These are phyloP conservation scores for Drosophila nikananu DNA, from an alignment of 1,140 invertebrate genomes.

Conservation along the genomic window DNA sequence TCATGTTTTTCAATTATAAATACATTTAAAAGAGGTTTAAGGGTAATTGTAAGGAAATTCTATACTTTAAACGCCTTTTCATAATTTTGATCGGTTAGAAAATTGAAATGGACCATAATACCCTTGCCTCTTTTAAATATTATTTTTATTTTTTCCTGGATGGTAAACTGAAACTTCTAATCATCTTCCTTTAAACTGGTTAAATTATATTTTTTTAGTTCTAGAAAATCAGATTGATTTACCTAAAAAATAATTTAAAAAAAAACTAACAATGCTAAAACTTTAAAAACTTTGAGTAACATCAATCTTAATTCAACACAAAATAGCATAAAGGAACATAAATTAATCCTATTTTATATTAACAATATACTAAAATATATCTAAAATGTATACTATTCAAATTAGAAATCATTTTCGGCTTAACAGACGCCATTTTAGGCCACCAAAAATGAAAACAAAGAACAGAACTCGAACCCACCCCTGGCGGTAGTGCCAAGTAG, in stretches of 20 bases:
- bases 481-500: slow-evolving; percentile 37
- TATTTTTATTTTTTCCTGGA: neutral
- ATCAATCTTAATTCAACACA: neutral
- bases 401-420: slow-evolving; percentile 4
- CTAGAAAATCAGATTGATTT: neutral
- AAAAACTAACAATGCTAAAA: neutral
- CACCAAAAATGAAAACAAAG: slow-evolving; percentile 16
- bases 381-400: neutral
- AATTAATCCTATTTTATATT: neutral
- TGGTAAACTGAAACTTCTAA: neutral
- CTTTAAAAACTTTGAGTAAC: neutral
- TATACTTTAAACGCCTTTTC: no score
- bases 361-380: no score
- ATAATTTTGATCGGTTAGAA: neutral
- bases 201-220: neutral
- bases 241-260: neutral
- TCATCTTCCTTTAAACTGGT: neutral
- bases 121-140: neutral
- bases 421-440: slow-evolving; percentile 61
- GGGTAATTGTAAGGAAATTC: neutral
- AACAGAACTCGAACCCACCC: slow-evolving; percentile 50
- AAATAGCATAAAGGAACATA: neutral
- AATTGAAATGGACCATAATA: neutral
- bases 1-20: neutral
- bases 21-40: neutral